Conservation (phyloP, 2,888 invertebrate species). For the Callosobruchus maculatus region DNA sequence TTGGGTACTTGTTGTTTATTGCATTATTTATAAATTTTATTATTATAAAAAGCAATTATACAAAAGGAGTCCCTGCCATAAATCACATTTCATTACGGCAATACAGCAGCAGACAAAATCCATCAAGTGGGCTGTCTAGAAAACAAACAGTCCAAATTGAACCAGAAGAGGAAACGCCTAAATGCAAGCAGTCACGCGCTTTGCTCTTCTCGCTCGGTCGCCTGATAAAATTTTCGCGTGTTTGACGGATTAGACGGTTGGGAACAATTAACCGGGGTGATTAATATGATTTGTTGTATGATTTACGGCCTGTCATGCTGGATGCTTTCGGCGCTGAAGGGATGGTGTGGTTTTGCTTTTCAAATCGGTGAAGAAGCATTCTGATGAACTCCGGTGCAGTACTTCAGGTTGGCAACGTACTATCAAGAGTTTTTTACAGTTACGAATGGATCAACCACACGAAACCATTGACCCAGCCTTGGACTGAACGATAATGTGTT, state of each 20-base stretch:
- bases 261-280: conserved; percentile 17
- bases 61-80: no score
- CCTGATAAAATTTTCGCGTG: conserved; percentile 36
- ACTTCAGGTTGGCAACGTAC: no score
- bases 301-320: conserved; percentile 15
- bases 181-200: background rate
- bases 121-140: background rate
- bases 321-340: background rate
- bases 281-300: conserved; percentile 20
- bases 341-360: background rate
- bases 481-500: no score
- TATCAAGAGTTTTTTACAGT: no score
- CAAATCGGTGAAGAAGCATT: background rate
- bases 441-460: no score
- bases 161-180: background rate
- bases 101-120: background rate
- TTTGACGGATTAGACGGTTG: conserved; percentile 20
- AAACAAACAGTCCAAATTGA: background rate
- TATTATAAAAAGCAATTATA: no score
- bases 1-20: no score
- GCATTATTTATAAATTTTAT: no score
- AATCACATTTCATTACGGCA: background rate
- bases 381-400: background rate
- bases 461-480: no score
- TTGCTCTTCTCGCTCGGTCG: conserved; percentile 29